Percentiles rank a stretch among this genome's conserved stretches.
Evolutionary conservation across 2,797 vertebrate species (phyloP).

Genomic region (Chloroceryle inda): DNA sequence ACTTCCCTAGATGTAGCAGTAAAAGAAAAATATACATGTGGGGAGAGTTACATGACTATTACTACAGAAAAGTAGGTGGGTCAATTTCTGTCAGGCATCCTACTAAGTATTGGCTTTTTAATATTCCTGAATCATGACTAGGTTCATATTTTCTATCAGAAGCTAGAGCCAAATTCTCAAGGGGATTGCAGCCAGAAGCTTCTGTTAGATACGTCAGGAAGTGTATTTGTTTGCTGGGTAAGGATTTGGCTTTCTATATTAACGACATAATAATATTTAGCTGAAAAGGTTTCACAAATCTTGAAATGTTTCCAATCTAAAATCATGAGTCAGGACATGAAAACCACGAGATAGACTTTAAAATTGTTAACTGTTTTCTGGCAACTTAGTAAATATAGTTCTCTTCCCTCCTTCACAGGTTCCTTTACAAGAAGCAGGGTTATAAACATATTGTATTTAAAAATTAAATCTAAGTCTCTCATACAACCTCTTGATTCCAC

Average conservation of each 20-base stretch:
- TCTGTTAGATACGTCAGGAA: slow-evolving; percentile 33
- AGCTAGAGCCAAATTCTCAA: slow-evolving; percentile 26
- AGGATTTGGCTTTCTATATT: slow-evolving; percentile 36
- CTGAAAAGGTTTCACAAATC: slow-evolving; percentile 24
- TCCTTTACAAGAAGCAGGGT: not conserved
- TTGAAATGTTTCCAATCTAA: slow-evolving; percentile 46
- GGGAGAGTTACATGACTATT: not conserved
- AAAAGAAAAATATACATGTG: not conserved
- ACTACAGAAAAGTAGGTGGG: not conserved
- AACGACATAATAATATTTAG: slow-evolving; percentile 64
- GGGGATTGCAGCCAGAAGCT: slow-evolving; percentile 5
- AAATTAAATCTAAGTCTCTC: not conserved
- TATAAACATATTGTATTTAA: not conserved
- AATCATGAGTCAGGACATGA: slow-evolving; percentile 22
- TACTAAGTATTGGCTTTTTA: not conserved
- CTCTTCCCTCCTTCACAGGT: not conserved
- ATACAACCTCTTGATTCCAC: not conserved
- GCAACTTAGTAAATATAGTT: not conserved
- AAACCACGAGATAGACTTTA: not conserved
- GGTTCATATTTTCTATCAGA: slow-evolving; percentile 29
- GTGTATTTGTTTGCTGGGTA: slow-evolving; percentile 20
- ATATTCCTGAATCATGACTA: not conserved
- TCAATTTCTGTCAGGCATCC: not conserved
- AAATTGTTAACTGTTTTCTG: not conserved
- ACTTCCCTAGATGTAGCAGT: not conserved